Base-by-base conservation (phyloP, 2,888 invertebrate genomes). In the Sesia apiformis region DNA sequence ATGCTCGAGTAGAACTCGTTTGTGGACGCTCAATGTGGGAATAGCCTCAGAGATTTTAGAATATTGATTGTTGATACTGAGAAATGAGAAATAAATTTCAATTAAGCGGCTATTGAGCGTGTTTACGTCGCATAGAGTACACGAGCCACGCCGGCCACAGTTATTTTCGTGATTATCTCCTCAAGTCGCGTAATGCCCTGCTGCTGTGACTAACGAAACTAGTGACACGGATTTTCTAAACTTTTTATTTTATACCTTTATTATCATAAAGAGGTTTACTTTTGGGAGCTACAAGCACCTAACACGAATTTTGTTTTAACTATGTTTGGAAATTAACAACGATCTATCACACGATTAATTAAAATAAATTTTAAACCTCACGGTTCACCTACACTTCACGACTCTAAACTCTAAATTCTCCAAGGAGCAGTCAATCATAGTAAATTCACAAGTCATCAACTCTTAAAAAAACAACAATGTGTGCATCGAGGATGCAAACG, bases 11-110 rank as follows among this genome's bases (percentile, higher is more conserved):
- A 75, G 76, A 88, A 87, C 88, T 79, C 78, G 89, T 88, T 87
- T 86, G 82, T 86, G 76, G 78, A 77, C 69, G 73, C 68, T 80
- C 80, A 76, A 82, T 77, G 79, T 78, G 78, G 78, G 83, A 84
- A 86, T 83, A 80, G 85, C 78, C 74, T 74, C 69, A 70, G 76
- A 84, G 80, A 83, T 86, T 86, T 87, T 85, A 79, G 84, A 85
- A 86, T 87, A 89, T 89, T 86, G 88, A 88, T 88, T 88, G 82
- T 86, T 85, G 87, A 88, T 87, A 84, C 87, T 87, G 81, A 86
- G 86, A 87, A 87, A 87, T 86, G 86, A 85, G 81, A 80, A 80
- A 88, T 89, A 89, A 89, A 88, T 88, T 88, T 88, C 86, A 89
- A 89, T 89, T 88, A 89, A 83, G 81, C 71, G 67, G 67, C 82